Evolutionary conservation across 2,797 vertebrate genomes (phyloP).

Genomic region (Mareca penelope): DNA sequence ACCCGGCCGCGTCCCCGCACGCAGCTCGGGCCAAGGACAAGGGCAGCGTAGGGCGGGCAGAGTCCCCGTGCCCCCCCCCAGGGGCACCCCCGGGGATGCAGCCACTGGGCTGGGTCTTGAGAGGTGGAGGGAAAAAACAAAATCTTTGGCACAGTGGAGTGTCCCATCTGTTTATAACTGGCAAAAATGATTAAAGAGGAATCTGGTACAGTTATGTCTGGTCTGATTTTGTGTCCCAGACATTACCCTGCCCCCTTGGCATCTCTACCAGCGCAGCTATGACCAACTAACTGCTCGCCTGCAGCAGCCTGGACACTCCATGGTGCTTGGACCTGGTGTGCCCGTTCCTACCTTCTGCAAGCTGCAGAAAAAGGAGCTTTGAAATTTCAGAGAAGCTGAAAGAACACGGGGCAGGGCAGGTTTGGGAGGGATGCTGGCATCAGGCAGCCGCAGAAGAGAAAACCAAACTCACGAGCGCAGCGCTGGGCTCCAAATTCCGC

Average conservation of each 20-base stretch:
- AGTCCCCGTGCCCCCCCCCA: not conserved
- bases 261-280: not conserved
- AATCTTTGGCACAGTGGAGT: not conserved
- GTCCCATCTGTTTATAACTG: not conserved
- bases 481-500: not conserved
- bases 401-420: accelerated
- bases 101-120: not conserved
- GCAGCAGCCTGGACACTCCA: not conserved
- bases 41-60: not conserved
- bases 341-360: not conserved
- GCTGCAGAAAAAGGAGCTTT: not conserved
- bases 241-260: constrained; percentile 23
- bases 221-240: not conserved
- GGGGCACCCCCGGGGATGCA: not conserved
- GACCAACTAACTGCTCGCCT: not conserved
- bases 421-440: not conserved
- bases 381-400: accelerated
- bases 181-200: not conserved
- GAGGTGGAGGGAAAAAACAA: not conserved
- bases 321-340: not conserved
- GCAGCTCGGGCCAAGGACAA: not conserved
- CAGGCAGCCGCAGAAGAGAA: not conserved
- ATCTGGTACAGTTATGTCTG: not conserved
- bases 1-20: accelerated
- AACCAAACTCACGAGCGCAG: not conserved